Evolutionary conservation across 2,888 invertebrate genomes (phyloP).

Genomic region (Zhengitettix transpicula): DNA sequence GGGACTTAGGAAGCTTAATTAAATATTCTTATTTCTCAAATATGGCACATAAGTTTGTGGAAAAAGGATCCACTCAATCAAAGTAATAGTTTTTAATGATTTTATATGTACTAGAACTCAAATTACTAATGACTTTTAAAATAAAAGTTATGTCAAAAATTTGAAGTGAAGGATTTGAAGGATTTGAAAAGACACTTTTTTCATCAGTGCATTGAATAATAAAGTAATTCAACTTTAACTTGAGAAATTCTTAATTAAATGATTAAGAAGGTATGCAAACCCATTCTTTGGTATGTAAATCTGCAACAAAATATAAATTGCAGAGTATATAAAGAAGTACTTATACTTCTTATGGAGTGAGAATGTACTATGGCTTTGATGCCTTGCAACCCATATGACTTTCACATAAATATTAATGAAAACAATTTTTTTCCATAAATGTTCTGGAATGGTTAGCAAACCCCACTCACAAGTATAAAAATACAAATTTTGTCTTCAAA

Average conservation of each 20-base stretch:
- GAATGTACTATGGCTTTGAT: too few relatives aligned
- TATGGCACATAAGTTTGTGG: neutral
- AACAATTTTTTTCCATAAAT: neutral
- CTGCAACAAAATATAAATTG: conserved; percentile 1
- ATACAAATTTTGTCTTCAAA: neutral
- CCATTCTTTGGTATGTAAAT: conserved; percentile 7
- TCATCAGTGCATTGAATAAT: neutral
- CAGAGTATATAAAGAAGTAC: neutral
- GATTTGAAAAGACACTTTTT: too few relatives aligned
- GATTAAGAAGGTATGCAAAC: neutral
- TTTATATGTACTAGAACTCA: too few relatives aligned
- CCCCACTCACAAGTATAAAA: neutral
- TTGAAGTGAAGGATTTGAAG: neutral
- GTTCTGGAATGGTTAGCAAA: neutral
- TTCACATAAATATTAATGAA: neutral
- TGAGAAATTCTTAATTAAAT: neutral
- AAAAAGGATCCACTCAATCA: too few relatives aligned
- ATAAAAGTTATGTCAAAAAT: too few relatives aligned
- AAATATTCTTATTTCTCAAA: conserved; percentile 1
- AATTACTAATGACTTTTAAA: too few relatives aligned
- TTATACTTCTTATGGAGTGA: neutral
- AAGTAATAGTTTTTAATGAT: too few relatives aligned
- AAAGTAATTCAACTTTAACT: too few relatives aligned
- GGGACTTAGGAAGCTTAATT: neutral
- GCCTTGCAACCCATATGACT: too few relatives aligned